phyloP scores from a whole-genome alignment of 2,113 vertebrate species.

The Larimichthys polyactis region DNA sequence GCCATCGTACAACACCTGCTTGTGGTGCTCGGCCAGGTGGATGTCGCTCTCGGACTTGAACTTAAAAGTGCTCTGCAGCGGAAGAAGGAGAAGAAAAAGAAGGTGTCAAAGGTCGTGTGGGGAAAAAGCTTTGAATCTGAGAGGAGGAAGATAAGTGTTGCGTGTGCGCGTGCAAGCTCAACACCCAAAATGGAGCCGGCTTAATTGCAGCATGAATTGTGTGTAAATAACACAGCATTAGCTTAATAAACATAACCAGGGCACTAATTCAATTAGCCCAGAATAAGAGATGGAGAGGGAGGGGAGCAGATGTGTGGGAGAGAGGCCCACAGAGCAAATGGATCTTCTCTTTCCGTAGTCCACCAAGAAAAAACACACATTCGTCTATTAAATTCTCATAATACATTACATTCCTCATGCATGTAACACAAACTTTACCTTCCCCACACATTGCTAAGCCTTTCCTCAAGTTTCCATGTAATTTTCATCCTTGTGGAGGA shows the following conservation, averaged over 20 bases:
- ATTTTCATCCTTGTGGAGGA: background rate
- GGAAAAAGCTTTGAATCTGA: background rate
- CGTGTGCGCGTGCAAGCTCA: constrained; percentile 31
- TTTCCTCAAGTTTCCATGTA: background rate
- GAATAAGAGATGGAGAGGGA: constrained; percentile 60
- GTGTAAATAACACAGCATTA: constrained; percentile 76
- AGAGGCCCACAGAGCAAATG: constrained; percentile 47
- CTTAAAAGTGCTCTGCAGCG: constrained; percentile 96
- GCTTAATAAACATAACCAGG: constrained; percentile 78
- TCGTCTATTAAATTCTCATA: no score
- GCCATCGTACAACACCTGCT: constrained; percentile 97
- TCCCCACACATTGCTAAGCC: background rate
- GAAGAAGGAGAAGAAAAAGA: constrained; percentile 33
- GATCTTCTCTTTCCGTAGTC: constrained; percentile 49
- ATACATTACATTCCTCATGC: background rate
- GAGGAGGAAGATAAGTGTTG: background rate
- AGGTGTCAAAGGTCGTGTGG: background rate
- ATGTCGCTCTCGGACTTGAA: constrained; percentile 99
- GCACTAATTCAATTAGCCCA: constrained; percentile 78
- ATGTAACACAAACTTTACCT: background rate
- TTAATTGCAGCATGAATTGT: constrained; percentile 66
- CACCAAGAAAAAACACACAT: constrained; percentile 25
- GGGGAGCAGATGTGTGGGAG: constrained; percentile 45
- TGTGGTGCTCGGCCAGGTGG: constrained; percentile 98
- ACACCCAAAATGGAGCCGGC: constrained; percentile 68